Percentiles rank a stretch among this genome's conserved stretches.
Conservation (phyloP, 2,797 vertebrate genomes). For the Platyrinchus mystaceus region DNA sequence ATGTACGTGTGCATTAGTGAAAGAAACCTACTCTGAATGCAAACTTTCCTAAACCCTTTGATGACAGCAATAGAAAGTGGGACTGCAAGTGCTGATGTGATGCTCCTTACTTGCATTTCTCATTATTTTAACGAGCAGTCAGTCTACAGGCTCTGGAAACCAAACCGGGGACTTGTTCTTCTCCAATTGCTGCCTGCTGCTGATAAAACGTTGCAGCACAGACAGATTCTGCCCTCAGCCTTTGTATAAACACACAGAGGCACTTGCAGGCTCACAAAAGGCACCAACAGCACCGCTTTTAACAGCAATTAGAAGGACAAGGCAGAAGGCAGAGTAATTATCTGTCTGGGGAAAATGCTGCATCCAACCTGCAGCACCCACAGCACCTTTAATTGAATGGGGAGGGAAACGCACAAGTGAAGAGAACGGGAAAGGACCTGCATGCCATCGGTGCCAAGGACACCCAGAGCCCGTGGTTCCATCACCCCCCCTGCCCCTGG, state of each 20-base stretch:
- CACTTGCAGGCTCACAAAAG: background rate
- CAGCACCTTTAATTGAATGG: background rate
- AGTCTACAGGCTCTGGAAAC: background rate
- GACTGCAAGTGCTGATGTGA: background rate
- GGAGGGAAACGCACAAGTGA: background rate
- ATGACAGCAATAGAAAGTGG: slow-evolving; percentile 64
- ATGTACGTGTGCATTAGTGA: background rate
- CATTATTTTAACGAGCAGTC: slow-evolving; percentile 16
- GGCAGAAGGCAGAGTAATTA: background rate
- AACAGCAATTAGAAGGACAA: background rate
- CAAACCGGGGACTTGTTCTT: background rate
- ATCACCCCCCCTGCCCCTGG: background rate
- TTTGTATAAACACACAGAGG: background rate
- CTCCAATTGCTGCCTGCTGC: background rate
- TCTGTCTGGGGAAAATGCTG: background rate
- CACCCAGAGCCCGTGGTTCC: background rate
- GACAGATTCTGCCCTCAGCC: background rate
- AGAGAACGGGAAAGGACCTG: background rate
- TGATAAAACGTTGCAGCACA: background rate
- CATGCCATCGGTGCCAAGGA: background rate
- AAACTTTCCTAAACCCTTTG: slow-evolving; percentile 52
- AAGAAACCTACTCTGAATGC: background rate
- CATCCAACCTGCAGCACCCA: background rate
- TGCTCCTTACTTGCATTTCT: slow-evolving; percentile 21
- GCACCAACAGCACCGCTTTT: background rate